Percentiles rank a stretch among this genome's conserved stretches.
These are phyloP conservation scores for Bombus terrestris DNA, from an alignment of 1,140 invertebrate species.

Conservation along the genomic window DNA sequence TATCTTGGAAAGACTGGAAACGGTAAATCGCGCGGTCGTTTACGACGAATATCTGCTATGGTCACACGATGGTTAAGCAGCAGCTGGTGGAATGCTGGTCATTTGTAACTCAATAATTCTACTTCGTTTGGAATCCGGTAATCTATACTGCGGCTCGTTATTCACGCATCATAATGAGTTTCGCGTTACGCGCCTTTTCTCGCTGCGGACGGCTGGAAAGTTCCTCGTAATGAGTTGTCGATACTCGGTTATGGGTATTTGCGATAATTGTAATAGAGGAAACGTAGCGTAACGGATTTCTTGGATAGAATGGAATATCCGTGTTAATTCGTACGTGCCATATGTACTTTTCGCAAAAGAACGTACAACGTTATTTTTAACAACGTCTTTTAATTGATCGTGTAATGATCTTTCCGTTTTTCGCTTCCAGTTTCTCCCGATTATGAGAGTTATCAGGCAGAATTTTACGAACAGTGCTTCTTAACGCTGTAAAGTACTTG, in stretches of 20 bases:
- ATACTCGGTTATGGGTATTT: constrained; percentile 48
- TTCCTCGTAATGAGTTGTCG: constrained; percentile 65
- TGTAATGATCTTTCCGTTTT: too few species aligned
- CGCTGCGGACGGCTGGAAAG: constrained; percentile 62
- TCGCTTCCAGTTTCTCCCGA: too few species aligned
- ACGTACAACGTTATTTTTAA: not conserved
- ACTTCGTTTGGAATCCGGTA: constrained; percentile 71
- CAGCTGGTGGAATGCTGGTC: constrained; percentile 52
- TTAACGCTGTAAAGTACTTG: too few species aligned
- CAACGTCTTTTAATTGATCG: not conserved
- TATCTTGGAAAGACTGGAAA: constrained; percentile 17
- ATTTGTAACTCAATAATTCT: constrained; percentile 73
- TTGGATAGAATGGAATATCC: not conserved
- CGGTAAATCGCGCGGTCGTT: not conserved
- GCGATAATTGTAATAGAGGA: constrained; percentile 51
- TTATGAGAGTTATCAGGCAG: too few species aligned
- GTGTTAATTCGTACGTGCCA: not conserved
- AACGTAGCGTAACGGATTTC: constrained; percentile 15
- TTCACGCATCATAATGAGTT: constrained; percentile 72
- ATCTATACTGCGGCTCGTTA: constrained; percentile 73
- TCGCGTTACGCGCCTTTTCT: constrained; percentile 71
- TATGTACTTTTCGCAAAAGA: not conserved
- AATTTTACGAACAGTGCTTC: too few species aligned
- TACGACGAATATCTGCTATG: not conserved
- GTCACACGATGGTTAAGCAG: constrained; percentile 23